These are phyloP conservation scores for Colletes latitarsis DNA, from an alignment of 1,140 invertebrate genomes.

Conservation along the genomic window DNA sequence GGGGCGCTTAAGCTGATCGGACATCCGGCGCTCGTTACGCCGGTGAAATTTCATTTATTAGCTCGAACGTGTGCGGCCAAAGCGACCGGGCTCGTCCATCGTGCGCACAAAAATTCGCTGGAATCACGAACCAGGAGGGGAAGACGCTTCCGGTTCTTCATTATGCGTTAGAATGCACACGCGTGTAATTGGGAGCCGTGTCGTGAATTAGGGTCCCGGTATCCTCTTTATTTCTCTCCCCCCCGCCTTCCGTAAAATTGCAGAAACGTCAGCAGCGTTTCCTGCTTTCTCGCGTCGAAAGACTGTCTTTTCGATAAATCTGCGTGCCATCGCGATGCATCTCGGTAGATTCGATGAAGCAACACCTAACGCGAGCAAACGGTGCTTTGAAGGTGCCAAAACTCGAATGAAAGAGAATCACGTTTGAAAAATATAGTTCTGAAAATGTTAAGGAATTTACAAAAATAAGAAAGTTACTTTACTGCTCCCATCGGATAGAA, in stretches of 20 bases:
- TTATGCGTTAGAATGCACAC: constrained; percentile 69
- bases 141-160: constrained; percentile 69
- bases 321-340: neutral
- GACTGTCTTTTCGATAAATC: neutral
- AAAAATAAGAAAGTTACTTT: no score
- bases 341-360: no score
- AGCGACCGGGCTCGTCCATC: constrained; percentile 35
- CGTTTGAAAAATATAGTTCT: no score
- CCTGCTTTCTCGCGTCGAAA: constrained; percentile 53
- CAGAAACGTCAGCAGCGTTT: constrained; percentile 36
- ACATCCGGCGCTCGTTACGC: constrained; percentile 46
- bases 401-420: no score
- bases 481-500: no score
- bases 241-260: constrained; percentile 19
- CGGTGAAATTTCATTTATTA: constrained; percentile 55
- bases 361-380: neutral
- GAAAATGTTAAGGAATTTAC: no score
- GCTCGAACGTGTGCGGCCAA: constrained; percentile 23
- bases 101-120: constrained; percentile 50
- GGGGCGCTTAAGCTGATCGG: constrained; percentile 9
- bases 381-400: no score
- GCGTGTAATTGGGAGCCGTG: constrained; percentile 68
- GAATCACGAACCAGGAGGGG: constrained; percentile 67
- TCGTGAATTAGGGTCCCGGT: constrained; percentile 54
- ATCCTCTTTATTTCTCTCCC: neutral